A percentile compares a stretch with the other conserved stretches of the same genome.
Evolutionary conservation across 1,140 invertebrate species (phyloP).

Genomic region (Sesamia nonagrioides): DNA sequence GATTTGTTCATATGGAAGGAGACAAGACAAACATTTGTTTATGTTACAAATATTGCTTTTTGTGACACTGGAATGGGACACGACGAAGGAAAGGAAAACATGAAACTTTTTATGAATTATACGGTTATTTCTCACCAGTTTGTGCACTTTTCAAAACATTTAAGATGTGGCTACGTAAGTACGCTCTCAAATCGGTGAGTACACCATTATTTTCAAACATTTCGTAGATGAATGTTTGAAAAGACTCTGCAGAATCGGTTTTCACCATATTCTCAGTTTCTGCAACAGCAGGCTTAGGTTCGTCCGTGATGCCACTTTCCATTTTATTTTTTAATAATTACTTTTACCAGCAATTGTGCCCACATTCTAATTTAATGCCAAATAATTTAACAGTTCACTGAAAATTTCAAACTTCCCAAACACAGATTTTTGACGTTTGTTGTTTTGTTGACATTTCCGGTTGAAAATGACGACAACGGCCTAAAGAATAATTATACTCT

Average conservation of each 20-base stretch:
- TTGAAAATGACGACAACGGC: constrained; percentile 51
- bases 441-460: constrained; percentile 74
- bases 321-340: constrained; percentile 55
- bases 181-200: constrained; percentile 85
- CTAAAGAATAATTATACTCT: constrained; percentile 12
- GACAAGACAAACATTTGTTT: not conserved
- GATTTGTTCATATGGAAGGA: not conserved
- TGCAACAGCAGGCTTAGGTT: constrained; percentile 1
- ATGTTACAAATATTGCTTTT: constrained; percentile 5
- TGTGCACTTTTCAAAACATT: constrained; percentile 83
- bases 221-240: constrained; percentile 86
- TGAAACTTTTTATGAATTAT: not conserved
- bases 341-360: constrained; percentile 33
- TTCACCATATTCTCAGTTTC: constrained; percentile 56
- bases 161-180: constrained; percentile 88
- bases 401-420: constrained; percentile 79
- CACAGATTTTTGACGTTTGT: constrained; percentile 64
- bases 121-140: constrained; percentile 61
- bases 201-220: constrained; percentile 88
- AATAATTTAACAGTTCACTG: constrained; percentile 52
- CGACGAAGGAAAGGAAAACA: not conserved
- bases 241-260: constrained; percentile 81
- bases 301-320: constrained; percentile 54
- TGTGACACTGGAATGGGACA: not conserved
- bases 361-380: constrained; percentile 40